These are phyloP conservation scores for Noctua comes DNA, from an alignment of 2,888 invertebrate species.

Conservation along the genomic window DNA sequence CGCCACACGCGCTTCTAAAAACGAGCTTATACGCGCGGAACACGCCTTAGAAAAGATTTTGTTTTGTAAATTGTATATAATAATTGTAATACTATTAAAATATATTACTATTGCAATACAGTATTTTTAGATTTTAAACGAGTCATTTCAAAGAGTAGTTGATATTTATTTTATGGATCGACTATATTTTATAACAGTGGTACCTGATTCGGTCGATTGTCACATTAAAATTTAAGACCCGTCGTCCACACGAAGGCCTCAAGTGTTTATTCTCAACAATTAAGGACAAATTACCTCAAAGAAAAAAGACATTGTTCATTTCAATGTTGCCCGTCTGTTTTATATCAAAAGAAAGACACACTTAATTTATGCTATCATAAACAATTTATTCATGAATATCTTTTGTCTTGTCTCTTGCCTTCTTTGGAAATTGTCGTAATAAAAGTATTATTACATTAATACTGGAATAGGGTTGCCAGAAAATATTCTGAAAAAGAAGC, in stretches of 20 bases:
- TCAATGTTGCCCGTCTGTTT: conserved; percentile 43
- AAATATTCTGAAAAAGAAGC: not conserved
- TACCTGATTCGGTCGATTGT: not conserved
- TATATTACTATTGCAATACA: too few relatives aligned
- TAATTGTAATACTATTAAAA: too few relatives aligned
- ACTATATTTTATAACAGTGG: not conserved
- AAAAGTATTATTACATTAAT: conserved; percentile 63
- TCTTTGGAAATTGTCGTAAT: conserved; percentile 58
- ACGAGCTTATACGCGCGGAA: too few relatives aligned
- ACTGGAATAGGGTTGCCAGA: conserved; percentile 44
- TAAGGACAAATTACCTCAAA: conserved; percentile 9
- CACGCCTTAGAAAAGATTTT: not conserved
- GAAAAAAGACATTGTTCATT: conserved; percentile 4
- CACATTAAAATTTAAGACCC: not conserved
- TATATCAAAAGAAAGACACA: conserved; percentile 40
- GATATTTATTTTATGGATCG: not conserved
- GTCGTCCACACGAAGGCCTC: not conserved
- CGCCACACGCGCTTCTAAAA: too few relatives aligned
- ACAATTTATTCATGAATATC: conserved; percentile 71
- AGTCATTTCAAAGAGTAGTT: not conserved
- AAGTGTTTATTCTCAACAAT: not conserved
- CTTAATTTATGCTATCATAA: conserved; percentile 69
- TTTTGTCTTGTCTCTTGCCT: conserved; percentile 61
- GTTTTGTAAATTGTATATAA: too few relatives aligned
- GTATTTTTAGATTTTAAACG: not conserved